Base-by-base conservation (phyloP, 2,113 vertebrate species). In the Callocephalon fimbriatum region DNA sequence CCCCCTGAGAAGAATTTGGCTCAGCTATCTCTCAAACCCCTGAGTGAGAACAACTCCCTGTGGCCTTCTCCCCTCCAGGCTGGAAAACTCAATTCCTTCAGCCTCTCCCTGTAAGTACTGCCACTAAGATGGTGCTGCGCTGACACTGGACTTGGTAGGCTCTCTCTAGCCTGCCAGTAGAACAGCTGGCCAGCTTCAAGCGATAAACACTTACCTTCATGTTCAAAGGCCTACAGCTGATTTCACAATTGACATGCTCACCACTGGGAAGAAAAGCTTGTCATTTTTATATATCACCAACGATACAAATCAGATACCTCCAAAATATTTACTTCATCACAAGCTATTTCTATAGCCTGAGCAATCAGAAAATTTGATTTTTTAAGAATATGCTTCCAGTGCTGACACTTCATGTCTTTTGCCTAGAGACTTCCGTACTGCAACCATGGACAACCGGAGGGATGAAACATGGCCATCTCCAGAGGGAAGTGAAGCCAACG, bases 31-130 rank as follows among this genome's bases (percentile, higher is more conserved):
- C 9, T 0, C 44, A 80, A n/a, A 11, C 6, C 1, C 20, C 8
- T 0, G 1, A 1, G 27, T 4, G 0, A 42, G 35, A 47, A n/a
- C 23, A 62, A 8, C 25, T 77, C 35, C n/a, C 38, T 4, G 0
- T 5, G 23, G 29, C 38, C 42, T 78, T 63, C 73, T 83, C 47
- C 40, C 74, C 22, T 67, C n/a, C 76, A 42, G n/a, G 44, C n/a
- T 62, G 48, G 47, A 40, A 84, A 58, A 51, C 18, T 25, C 50
- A 27, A 0, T 22, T 27, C 25, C 26, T 38, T 35, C 38, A 38
- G 45, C 45, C 19, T 37, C 50, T 53, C 32, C 42, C 45, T 6
- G 12, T n/a, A 9, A 0, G 23, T 42, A 26, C 29, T 3, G 1
- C 12, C 50, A 38, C 40, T 14, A 25, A 35, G 32, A 31, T 5